phyloP scores from a whole-genome alignment of 2,797 vertebrate genomes.

The Macroramphosus scolopax region DNA sequence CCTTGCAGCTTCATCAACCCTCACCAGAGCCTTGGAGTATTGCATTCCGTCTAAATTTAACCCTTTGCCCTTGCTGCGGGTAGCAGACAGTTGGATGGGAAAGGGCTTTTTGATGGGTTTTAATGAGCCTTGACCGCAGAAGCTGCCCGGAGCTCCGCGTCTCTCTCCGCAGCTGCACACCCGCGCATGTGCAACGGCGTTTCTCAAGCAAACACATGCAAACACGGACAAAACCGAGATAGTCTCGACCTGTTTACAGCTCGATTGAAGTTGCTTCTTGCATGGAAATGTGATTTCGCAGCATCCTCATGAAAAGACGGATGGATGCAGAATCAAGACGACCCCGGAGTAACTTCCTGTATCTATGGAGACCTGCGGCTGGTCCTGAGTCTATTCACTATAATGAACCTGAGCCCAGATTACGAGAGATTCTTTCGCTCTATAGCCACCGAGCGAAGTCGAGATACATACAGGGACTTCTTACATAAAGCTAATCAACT shows the following conservation, averaged over 20 bases:
- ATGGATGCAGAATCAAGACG: no score
- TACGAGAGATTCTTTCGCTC: no score
- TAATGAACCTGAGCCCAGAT: no score
- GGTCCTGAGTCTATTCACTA: no score
- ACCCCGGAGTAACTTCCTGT: no score
- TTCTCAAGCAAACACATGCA: constrained; percentile 2
- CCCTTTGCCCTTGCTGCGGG: constrained; percentile 29
- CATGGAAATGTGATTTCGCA: no score
- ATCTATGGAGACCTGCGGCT: no score
- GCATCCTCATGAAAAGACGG: no score
- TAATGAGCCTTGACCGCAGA: constrained; percentile 46
- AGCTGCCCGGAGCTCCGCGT: constrained; percentile 27
- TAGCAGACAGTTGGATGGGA: constrained; percentile 18
- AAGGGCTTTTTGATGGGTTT: constrained; percentile 21
- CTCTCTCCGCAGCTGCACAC: constrained; percentile 31
- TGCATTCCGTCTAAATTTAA: constrained; percentile 8
- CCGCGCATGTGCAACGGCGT: constrained; percentile 7
- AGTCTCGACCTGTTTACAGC: no score
- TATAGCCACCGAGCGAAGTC: no score
- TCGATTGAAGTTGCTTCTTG: no score
- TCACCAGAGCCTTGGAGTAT: constrained; percentile 9
- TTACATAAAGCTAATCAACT: not conserved
- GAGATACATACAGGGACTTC: not conserved
- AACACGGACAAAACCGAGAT: no score
- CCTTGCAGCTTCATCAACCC: not conserved